These are phyloP conservation scores for Cephalopachus bancanus DNA, from an alignment of 2,797 vertebrate genomes.

Conservation along the genomic window DNA sequence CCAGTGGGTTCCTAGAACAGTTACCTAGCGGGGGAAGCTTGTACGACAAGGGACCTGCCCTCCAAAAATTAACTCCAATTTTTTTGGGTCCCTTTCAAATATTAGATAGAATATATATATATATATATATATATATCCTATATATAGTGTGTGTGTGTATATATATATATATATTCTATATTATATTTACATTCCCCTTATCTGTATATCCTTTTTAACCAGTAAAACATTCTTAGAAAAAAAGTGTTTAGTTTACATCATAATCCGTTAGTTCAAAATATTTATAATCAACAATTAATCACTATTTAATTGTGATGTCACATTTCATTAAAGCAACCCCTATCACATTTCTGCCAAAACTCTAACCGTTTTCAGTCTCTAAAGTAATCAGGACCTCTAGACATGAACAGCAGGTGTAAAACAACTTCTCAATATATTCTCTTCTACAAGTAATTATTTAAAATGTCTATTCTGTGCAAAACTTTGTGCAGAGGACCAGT, in stretches of 20 bases:
- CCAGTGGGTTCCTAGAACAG: no score
- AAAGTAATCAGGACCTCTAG: not conserved
- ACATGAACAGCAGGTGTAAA: not conserved
- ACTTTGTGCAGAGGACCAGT: not conserved
- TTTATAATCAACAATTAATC: conserved; percentile 23
- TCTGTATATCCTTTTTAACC: not conserved
- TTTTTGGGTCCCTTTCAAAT: no score
- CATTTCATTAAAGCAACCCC: not conserved
- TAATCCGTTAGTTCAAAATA: conserved; percentile 18
- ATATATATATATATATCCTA: not conserved
- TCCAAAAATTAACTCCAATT: no score
- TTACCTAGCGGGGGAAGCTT: no score
- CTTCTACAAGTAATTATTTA: not conserved
- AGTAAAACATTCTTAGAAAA: not conserved
- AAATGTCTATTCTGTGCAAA: not conserved
- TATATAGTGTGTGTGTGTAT: no score
- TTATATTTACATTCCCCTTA: not conserved
- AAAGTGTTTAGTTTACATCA: not conserved
- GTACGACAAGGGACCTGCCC: no score
- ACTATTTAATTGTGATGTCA: not conserved
- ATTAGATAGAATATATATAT: not conserved
- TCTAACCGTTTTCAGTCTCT: not conserved
- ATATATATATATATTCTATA: not conserved
- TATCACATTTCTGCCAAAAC: not conserved
- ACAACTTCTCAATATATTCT: not conserved